A percentile compares a stretch with the other conserved stretches of the same genome.
Evolutionary conservation across 2,888 invertebrate genomes (phyloP).

Genomic region (Eristalinus aeneus): DNA sequence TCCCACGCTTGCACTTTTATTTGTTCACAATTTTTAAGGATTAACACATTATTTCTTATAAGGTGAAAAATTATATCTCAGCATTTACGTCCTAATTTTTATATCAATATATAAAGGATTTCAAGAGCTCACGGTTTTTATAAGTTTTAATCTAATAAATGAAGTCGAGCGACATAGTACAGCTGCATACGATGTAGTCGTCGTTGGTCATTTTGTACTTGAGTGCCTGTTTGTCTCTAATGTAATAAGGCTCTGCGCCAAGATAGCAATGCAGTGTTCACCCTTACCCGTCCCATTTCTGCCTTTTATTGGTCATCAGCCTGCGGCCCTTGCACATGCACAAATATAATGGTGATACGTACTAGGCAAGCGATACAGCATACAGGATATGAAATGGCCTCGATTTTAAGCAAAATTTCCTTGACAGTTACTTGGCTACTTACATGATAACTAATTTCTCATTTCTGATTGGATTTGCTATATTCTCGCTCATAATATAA

Average conservation of each 20-base stretch:
- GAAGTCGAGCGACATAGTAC: slow-evolving; percentile 47
- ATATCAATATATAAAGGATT: background rate
- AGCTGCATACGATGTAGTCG: slow-evolving; percentile 55
- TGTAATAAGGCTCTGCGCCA: slow-evolving; percentile 58
- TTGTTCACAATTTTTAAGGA: slow-evolving; percentile 23
- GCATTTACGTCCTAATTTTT: slow-evolving; percentile 25
- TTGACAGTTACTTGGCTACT: slow-evolving; percentile 66
- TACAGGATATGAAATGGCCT: slow-evolving; percentile 59
- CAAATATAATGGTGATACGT: background rate
- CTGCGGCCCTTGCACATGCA: slow-evolving; percentile 28
- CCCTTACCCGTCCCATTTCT: slow-evolving; percentile 1
- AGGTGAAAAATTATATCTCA: background rate
- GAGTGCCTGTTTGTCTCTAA: slow-evolving; percentile 47
- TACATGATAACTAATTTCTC: no score
- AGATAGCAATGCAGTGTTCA: slow-evolving; percentile 38
- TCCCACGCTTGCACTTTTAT: slow-evolving; percentile 4
- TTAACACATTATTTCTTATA: background rate
- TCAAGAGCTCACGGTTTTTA: background rate
- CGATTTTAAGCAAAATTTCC: slow-evolving; percentile 61
- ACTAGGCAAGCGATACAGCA: slow-evolving; percentile 10
- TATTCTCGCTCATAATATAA: slow-evolving; percentile 46
- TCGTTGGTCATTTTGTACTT: slow-evolving; percentile 35
- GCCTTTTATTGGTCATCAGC: slow-evolving; percentile 10
- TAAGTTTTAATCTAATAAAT: background rate
- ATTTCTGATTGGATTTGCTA: no score